These are phyloP conservation scores for Oncopodura yosiiana DNA, from an alignment of 1,140 invertebrate genomes.

Conservation along the genomic window DNA sequence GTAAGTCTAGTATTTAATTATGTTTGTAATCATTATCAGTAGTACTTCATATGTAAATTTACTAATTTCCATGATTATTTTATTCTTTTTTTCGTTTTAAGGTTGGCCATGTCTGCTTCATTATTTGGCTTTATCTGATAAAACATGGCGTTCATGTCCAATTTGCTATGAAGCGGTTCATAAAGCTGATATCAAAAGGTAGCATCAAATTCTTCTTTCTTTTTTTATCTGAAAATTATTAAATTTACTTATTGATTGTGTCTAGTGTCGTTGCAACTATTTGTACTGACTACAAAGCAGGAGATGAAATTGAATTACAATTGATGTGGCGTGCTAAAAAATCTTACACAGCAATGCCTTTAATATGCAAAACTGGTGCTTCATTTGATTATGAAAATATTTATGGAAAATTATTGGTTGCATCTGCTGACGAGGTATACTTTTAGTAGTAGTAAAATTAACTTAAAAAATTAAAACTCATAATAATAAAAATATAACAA, in stretches of 20 bases:
- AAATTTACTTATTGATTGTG: conserved; percentile 21
- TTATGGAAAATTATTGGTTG: conserved; percentile 70
- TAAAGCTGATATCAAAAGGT: conserved; percentile 72
- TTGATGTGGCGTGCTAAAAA: conserved; percentile 77
- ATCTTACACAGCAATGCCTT: conserved; percentile 62
- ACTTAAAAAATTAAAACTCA: not conserved
- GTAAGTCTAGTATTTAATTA: too few species aligned
- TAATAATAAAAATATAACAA: too few species aligned
- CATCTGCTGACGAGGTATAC: conserved; percentile 51
- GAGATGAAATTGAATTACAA: conserved; percentile 64
- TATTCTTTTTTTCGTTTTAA: too few species aligned
- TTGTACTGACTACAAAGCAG: conserved; percentile 52
- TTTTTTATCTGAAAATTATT: not conserved
- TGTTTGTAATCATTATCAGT: too few species aligned
- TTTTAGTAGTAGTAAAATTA: not conserved
- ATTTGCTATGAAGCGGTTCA: conserved; percentile 73
- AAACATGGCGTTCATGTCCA: conserved; percentile 67
- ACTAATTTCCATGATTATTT: too few species aligned
- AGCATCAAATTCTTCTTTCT: conserved; percentile 20
- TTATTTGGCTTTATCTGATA: conserved; percentile 74
- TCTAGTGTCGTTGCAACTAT: conserved; percentile 50
- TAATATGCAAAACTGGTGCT: conserved; percentile 11
- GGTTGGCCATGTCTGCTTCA: conserved; percentile 90
- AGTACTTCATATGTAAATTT: too few species aligned
- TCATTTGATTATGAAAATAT: conserved; percentile 39